Percentiles rank a stretch among this genome's conserved stretches.
Conservation (phyloP, 1,140 invertebrate genomes). For the Arctopsyche grandis region DNA sequence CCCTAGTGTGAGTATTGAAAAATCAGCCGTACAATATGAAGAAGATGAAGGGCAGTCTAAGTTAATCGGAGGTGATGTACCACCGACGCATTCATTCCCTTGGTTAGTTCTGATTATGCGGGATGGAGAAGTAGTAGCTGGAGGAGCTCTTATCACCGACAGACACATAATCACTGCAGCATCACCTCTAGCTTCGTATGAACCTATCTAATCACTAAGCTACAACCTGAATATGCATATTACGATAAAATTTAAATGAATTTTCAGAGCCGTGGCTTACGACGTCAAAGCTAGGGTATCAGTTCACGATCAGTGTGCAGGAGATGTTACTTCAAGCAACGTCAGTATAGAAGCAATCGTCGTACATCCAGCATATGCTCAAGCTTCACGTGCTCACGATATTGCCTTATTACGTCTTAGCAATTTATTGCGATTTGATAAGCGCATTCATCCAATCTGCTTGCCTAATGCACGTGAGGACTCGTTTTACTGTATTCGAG, state of each 20-base stretch:
- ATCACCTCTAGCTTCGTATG: constrained; percentile 35
- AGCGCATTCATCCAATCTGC: constrained; percentile 65
- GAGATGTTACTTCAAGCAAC: constrained; percentile 52
- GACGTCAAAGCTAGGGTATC: constrained; percentile 56
- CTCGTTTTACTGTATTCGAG: neutral
- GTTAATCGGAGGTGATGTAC: constrained; percentile 69
- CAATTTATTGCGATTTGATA: constrained; percentile 57
- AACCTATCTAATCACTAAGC: neutral
- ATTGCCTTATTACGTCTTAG: constrained; percentile 61
- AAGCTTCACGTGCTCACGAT: constrained; percentile 59
- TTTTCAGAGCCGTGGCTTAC: constrained; percentile 51
- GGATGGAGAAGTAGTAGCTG: constrained; percentile 73
- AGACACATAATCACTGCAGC: constrained; percentile 83
- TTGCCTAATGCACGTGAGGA: constrained; percentile 57
- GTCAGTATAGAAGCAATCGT: constrained; percentile 56
- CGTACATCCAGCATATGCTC: constrained; percentile 56
- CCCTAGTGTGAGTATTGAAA: neutral
- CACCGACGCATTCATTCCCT: constrained; percentile 77
- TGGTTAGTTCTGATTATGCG: constrained; percentile 81
- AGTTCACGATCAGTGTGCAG: constrained; percentile 54
- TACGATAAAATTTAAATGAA: neutral
- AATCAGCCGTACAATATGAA: neutral
- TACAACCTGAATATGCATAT: neutral
- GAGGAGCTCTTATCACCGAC: constrained; percentile 82
- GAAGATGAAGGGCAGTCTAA: constrained; percentile 57